A percentile compares a stretch with the other conserved stretches of the same genome.
These are phyloP conservation scores for Callopanchax toddi DNA, from an alignment of 2,113 vertebrate genomes.

Conservation along the genomic window DNA sequence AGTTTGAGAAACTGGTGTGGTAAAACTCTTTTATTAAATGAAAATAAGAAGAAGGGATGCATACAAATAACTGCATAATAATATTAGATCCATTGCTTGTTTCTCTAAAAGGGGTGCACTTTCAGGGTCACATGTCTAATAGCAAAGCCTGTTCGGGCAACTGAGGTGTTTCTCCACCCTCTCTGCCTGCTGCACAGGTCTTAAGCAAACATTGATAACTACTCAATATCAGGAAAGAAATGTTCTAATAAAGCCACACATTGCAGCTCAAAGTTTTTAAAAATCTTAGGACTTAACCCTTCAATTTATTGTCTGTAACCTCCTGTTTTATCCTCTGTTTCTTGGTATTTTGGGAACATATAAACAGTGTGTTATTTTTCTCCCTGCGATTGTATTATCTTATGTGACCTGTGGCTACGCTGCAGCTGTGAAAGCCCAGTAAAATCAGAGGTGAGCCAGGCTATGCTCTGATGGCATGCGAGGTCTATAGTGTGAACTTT, in stretches of 20 bases:
- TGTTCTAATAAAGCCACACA: conserved; percentile 41
- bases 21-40: conserved; percentile 63
- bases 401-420: conserved; percentile 48
- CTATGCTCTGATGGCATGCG: conserved; percentile 66
- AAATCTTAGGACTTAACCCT: conserved; percentile 10
- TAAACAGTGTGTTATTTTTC: conserved; percentile 14
- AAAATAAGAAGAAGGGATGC: conserved; percentile 64
- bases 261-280: conserved; percentile 11
- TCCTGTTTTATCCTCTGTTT: conserved; percentile 13
- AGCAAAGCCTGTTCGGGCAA: conserved; percentile 68
- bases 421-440: conserved; percentile 63
- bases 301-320: too few relatives aligned
- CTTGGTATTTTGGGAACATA: conserved; percentile 5
- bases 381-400: conserved; percentile 25
- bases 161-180: conserved; percentile 53
- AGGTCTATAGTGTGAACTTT: conserved; percentile 50
- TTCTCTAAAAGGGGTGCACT: conserved; percentile 72
- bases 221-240: conserved; percentile 40
- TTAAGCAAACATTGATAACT: conserved; percentile 53
- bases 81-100: conserved; percentile 68
- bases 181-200: conserved; percentile 61
- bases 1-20: conserved; percentile 61
- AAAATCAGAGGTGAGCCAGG: conserved; percentile 65
- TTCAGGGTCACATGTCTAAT: conserved; percentile 74
- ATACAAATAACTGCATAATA: conserved; percentile 69